Evolutionary conservation across 2,888 invertebrate genomes (phyloP), one percentile per base, ranked within the genome.

Genomic region (Athalia rosae): DNA sequence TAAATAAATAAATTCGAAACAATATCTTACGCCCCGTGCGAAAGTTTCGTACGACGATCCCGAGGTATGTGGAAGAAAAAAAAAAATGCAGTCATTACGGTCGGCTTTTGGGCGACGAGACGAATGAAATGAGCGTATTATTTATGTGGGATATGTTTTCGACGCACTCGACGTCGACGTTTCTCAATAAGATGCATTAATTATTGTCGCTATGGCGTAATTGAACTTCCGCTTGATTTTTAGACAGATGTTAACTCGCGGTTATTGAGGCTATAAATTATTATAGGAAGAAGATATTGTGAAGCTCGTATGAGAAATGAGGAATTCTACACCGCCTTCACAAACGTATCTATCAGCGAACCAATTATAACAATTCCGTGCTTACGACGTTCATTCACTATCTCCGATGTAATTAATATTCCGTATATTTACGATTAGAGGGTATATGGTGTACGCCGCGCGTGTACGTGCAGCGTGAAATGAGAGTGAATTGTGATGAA

Each of bases 381-480:
- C 82, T 62, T 77, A 82, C 79, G 43, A 41, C 48, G 56, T 66
- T 78, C 78, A 80, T 78, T 79, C 80, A 78, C 83, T 84, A 83
- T 77, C 8, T 64, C 8, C 41, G 81, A 48, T 79, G 83, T 87
- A 88, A 88, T 88, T 88, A 88, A 88, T 87, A 88, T 85, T 79
- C 82, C 80, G 80, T 81, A 79, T 79, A 50, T 71, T 56, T 43
- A 56, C 41, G 43, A 58, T 71, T 71, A 58, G 45, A 62, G 28
- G 41, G 15, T 67, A 78, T 77, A 78, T 67, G 50, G 78, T 50
- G 50, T 69, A 61, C 74, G 48, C 76, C 62, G 79, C 71, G 79
- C 78, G 66, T 3, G 58, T 80, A 79, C 77, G 53, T 11, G 77
- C 74, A 61, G 79, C 61, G n/a, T 56, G 77, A 77, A 76, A 7